phyloP scores from a whole-genome alignment of 1,140 invertebrate species.

The Aricia agestis region DNA sequence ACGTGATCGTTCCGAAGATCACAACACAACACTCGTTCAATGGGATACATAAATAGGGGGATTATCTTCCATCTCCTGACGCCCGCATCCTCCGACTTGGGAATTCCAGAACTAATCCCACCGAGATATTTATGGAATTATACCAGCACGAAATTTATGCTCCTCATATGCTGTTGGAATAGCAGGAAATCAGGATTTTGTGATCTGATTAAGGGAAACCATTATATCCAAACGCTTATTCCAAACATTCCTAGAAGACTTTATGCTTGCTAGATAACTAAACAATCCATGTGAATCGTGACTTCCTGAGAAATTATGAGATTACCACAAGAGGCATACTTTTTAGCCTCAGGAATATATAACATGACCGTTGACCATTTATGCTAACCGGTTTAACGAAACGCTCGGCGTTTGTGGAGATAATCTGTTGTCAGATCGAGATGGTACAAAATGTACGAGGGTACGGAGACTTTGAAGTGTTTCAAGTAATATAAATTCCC shows the following conservation, averaged over 20 bases:
- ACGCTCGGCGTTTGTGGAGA: neutral
- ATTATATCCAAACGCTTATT: neutral
- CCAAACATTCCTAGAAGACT: neutral
- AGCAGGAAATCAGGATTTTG: neutral
- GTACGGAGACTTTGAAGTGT: neutral
- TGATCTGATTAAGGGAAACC: neutral
- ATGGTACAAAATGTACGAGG: neutral
- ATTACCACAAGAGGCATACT: neutral
- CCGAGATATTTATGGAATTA: neutral
- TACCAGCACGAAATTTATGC: neutral
- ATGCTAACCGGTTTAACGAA: neutral
- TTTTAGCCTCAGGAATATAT: neutral
- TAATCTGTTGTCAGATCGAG: neutral
- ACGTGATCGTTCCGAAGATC: neutral
- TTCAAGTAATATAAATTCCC: slow-evolving; percentile 10
- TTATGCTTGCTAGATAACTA: neutral
- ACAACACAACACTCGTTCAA: slow-evolving; percentile 23
- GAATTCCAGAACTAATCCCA: neutral
- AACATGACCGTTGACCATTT: neutral
- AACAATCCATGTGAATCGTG: neutral
- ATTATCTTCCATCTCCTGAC: slow-evolving; percentile 56
- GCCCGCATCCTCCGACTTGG: slow-evolving; percentile 29
- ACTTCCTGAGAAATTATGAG: neutral
- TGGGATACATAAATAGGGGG: slow-evolving; percentile 58
- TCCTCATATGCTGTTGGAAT: neutral